Evolutionary conservation across 2,113 vertebrate species (phyloP).

Genomic region (Macquaria australasica): DNA sequence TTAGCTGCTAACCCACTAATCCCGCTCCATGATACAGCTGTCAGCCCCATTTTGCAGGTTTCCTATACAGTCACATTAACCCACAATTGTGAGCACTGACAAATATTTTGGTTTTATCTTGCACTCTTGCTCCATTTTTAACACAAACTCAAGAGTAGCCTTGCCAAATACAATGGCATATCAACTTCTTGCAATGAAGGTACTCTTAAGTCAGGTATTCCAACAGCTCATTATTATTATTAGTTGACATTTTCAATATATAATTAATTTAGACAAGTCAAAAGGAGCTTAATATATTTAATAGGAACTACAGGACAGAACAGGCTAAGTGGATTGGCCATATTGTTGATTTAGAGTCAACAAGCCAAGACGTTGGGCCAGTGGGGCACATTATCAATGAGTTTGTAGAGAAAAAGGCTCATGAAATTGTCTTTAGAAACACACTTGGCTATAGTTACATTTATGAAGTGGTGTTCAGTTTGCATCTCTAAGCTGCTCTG

Average conservation of each 20-base stretch:
- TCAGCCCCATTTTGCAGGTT: neutral
- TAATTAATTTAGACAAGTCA: neutral
- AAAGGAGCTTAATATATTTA: neutral
- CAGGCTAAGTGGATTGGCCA: neutral
- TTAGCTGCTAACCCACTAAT: neutral
- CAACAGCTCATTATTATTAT: too few relatives aligned
- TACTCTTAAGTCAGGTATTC: neutral
- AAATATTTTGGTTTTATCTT: neutral
- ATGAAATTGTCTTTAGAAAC: constrained; percentile 24
- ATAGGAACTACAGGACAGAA: neutral
- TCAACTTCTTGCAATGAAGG: neutral
- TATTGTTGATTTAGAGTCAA: constrained; percentile 4
- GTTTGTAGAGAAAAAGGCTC: constrained; percentile 9
- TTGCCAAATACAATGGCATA: neutral
- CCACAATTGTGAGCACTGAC: neutral
- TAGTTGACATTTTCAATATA: neutral
- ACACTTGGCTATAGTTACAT: constrained; percentile 15
- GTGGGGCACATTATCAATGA: constrained; percentile 7
- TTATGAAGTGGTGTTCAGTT: constrained; percentile 4
- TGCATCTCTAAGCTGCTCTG: constrained; percentile 8
- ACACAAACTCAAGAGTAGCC: neutral
- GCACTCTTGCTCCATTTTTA: neutral
- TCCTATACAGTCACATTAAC: neutral
- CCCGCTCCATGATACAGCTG: neutral
- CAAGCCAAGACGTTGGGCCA: neutral